Base-by-base conservation (phyloP, 2,888 invertebrate genomes). In the Halictus ligatus region DNA sequence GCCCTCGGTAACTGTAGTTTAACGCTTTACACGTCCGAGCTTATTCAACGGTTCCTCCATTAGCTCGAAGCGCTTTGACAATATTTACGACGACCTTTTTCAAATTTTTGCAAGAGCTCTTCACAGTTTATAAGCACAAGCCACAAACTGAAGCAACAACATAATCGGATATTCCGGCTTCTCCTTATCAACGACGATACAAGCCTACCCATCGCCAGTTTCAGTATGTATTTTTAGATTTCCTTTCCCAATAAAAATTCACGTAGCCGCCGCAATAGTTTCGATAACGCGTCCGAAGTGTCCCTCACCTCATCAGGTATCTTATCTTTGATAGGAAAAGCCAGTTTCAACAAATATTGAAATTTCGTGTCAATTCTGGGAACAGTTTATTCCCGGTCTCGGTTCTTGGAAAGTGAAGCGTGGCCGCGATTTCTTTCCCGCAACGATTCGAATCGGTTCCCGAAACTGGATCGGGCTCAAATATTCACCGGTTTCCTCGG, bases 301-400 rank as follows among this genome's bases (percentile, higher is more conserved):
- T n/a, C 40, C 29, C 12, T 5, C 29, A 69, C n/a, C 21, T 43
- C 0, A 10, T 12, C 69, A 69, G 43, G 69, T 69, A 74, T 74
- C 35, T 74, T 50, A 50, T 74, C 73, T 72, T 72, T 50, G 6
- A 29, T 50, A 21, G 73, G 29, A 74, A 50, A 50, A 74, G 35
- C 29, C 6, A 4, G 21, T 50, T 35, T 15, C 5, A 5, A 4
- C 12, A 50, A 50, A 50, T 50, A 74, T 74, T 74, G 50, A 35
- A 15, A 29, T 35, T 50, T 18, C 18, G 18, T 35, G 48, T 35
- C 1, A 50, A 35, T 50, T 50, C 73, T 21, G 21, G 29, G 50
- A 74, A 50, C 21, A 13, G 21, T n/a, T 21, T 74, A 50, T 35
- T 35, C 35, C 6, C 12, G 18, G 25, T 18, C 5, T 43, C 21